Evolutionary conservation across 1,140 invertebrate species (phyloP).

Genomic region (Drosophila ficusphila): DNA sequence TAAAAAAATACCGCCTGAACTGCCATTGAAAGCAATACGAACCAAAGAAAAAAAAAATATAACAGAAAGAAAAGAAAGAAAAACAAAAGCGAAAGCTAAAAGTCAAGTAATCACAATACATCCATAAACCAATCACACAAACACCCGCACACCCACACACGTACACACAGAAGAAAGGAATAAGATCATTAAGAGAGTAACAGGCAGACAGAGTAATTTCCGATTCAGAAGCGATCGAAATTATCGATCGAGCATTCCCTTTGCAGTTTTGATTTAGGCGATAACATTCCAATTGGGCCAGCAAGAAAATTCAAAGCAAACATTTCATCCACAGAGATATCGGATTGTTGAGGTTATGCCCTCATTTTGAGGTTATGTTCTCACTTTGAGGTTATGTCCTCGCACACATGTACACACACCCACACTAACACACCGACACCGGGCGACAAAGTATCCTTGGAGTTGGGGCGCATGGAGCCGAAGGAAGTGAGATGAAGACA

Average conservation of each 20-base stretch:
- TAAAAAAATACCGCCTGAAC: constrained; percentile 66
- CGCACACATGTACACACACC: constrained; percentile 22
- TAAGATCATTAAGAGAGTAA: constrained; percentile 23
- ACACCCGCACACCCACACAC: constrained; percentile 12
- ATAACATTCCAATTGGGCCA: constrained; percentile 23
- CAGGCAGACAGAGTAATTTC: constrained; percentile 17
- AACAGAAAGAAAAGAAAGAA: constrained; percentile 24
- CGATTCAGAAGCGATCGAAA: constrained; percentile 16
- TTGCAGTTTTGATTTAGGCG: constrained; percentile 20
- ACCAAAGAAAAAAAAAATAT: constrained; percentile 35
- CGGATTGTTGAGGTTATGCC: constrained; percentile 14
- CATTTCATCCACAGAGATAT: constrained; percentile 20
- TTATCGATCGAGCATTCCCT: constrained; percentile 2
- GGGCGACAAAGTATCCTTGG: constrained; percentile 41
- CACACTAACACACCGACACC: constrained; percentile 11
- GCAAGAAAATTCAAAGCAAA: constrained; percentile 64
- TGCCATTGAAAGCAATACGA: constrained; percentile 79
- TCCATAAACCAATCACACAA: constrained; percentile 1
- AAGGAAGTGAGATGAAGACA: constrained; percentile 13
- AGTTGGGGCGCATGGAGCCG: constrained; percentile 62
- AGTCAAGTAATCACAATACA: constrained; percentile 17
- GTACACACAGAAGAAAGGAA: constrained; percentile 4
- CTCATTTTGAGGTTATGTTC: constrained; percentile 10
- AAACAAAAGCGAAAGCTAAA: constrained; percentile 12
- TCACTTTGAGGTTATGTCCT: constrained; percentile 5